Conservation (phyloP, 2,113 vertebrate genomes). For the Noctilio leporinus region DNA sequence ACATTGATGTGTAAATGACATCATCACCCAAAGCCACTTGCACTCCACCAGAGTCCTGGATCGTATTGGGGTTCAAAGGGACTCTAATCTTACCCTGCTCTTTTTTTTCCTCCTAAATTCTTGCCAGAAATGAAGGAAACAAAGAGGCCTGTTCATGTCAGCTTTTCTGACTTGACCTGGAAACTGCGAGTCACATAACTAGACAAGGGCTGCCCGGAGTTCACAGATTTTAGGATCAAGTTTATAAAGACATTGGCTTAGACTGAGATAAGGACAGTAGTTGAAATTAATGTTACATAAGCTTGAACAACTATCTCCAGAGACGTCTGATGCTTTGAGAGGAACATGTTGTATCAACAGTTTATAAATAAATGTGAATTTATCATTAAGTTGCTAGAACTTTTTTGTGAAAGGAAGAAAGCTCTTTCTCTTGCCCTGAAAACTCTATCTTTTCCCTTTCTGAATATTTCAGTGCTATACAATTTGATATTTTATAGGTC, state of each 20-base stretch:
- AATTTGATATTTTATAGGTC: neutral
- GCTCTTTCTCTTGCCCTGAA: neutral
- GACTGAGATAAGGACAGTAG: conserved; percentile 35
- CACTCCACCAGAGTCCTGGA: conserved; percentile 1
- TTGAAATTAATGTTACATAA: conserved; percentile 36
- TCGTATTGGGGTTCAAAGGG: conserved; percentile 56
- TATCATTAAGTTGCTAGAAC: conserved; percentile 26
- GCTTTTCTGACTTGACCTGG: conserved; percentile 49
- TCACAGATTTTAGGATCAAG: conserved; percentile 37
- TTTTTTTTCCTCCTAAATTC: conserved; percentile 12
- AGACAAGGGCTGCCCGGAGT: conserved; percentile 35
- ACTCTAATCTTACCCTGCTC: conserved; percentile 62
- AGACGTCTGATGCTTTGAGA: neutral
- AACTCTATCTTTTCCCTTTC: neutral
- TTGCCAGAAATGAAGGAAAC: conserved; percentile 57
- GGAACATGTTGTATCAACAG: conserved; percentile 6
- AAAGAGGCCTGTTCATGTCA: conserved; percentile 53
- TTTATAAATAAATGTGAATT: conserved; percentile 48
- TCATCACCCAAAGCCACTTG: conserved; percentile 42
- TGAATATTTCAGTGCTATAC: neutral
- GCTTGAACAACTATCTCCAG: conserved; percentile 1
- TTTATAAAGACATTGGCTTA: conserved; percentile 32
- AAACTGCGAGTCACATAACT: conserved; percentile 47
- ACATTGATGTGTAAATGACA: conserved; percentile 60
- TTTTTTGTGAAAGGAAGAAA: neutral